These are phyloP conservation scores for Perdita meconis DNA, from an alignment of 2,888 invertebrate species.

Conservation along the genomic window DNA sequence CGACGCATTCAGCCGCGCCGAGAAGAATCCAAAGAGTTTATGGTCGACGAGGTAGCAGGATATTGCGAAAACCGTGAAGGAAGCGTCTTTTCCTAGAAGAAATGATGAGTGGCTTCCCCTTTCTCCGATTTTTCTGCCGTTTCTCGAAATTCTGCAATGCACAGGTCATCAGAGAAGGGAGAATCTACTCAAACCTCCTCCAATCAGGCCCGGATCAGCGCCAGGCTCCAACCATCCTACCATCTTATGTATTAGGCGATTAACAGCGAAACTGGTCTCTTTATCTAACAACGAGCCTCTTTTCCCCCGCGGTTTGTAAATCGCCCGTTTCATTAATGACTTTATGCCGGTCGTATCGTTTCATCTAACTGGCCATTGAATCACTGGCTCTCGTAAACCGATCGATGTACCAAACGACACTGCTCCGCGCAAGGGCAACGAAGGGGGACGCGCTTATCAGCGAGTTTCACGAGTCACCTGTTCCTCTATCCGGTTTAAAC, in stretches of 20 bases:
- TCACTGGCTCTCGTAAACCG: slow-evolving; percentile 1
- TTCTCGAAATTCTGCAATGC: too few species aligned
- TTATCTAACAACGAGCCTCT: slow-evolving; percentile 31
- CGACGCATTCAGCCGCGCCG: slow-evolving; percentile 22
- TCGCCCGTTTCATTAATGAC: slow-evolving; percentile 28
- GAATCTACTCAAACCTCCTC: too few species aligned
- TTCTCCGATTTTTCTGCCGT: slow-evolving; percentile 1
- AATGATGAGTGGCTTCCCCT: background rate
- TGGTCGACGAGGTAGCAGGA: slow-evolving; percentile 32
- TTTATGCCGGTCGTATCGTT: slow-evolving; percentile 13
- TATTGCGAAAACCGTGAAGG: slow-evolving; percentile 6
- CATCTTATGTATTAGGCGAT: slow-evolving; percentile 63
- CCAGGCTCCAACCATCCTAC: too few species aligned
- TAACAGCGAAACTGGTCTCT: slow-evolving; percentile 37
- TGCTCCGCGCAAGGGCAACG: background rate
- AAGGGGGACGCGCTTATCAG: background rate
- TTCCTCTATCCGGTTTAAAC: background rate
- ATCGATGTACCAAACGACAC: slow-evolving; percentile 10
- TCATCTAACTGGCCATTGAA: slow-evolving; percentile 7
- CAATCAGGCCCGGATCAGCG: too few species aligned
- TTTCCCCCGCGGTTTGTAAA: background rate
- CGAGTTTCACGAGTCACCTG: background rate
- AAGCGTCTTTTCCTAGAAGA: slow-evolving; percentile 22
- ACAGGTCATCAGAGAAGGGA: too few species aligned
- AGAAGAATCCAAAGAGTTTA: slow-evolving; percentile 34